Conservation (phyloP, 2,797 vertebrate genomes). For the Spatula versicolor region DNA sequence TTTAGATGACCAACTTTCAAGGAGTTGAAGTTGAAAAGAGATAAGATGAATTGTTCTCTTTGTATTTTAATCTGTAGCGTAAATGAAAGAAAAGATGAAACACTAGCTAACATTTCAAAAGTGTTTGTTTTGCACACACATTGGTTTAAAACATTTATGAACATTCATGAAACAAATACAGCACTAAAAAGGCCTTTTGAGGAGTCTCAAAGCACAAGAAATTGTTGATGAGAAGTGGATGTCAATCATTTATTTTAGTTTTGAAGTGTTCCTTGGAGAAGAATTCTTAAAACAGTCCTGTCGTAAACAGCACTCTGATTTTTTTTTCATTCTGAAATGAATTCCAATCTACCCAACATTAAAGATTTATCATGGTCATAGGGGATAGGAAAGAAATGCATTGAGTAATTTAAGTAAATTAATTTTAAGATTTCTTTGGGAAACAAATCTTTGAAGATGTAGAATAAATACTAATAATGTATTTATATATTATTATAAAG, state of each 20-base stretch:
- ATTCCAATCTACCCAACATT: not conserved
- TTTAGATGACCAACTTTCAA: not conserved
- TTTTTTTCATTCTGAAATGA: constrained; percentile 1
- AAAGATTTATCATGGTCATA: not conserved
- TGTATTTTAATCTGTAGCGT: not conserved
- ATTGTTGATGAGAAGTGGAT: not conserved
- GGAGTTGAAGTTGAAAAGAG: not conserved
- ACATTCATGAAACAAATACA: not conserved
- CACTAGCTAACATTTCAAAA: not conserved
- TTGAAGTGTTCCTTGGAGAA: not conserved
- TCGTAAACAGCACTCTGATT: not conserved
- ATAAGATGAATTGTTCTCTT: not conserved
- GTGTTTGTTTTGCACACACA: not conserved
- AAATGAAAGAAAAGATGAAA: constrained; percentile 6
- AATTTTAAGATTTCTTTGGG: not conserved
- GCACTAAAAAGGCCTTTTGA: not conserved
- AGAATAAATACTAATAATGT: not conserved
- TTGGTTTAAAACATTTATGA: constrained; percentile 15
- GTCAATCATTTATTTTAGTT: not conserved
- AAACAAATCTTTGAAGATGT: not conserved
- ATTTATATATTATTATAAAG: not conserved
- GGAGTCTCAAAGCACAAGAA: not conserved
- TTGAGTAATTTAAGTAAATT: constrained; percentile 23
- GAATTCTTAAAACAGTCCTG: not conserved
- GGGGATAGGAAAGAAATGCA: not conserved